Evolutionary conservation across 2,888 invertebrate genomes (phyloP), one percentile per base, ranked within the genome.

Genomic region (Alloplasta piceator): DNA sequence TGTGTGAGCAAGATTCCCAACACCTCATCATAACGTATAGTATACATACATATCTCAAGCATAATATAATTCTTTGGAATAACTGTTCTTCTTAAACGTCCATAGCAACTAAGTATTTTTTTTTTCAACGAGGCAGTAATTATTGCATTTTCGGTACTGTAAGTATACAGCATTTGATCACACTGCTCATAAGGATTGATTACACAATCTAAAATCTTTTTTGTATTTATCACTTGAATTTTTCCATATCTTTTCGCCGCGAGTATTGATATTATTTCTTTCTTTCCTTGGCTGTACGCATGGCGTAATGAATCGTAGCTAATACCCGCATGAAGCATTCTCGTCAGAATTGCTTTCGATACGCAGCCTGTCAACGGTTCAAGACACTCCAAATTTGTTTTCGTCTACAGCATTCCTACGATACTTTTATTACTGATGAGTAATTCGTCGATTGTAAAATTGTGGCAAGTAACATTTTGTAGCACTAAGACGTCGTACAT

Each of bases 401-500:
- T 14, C 1, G 10, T 26, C 50, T 71, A 26, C 6, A 71, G 39
- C 41, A 46, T 60, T 9, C 36, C 60, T 5, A 41, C 41, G 41
- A 14, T 48, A 14, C 16, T 71, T 43, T 71, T 48, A 9, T 71
- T 58, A 46, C 60, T 16, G 26, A 14, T 5, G 52, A 73, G 63
- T 52, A 63, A 10, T 73, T 63, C 56, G 7, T 55, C 73, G 16
- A 52, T 46, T 41, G 52, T 56, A n/a, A 73, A 63, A 61, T 73
- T 41, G 52, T 39, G 48, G 26, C 36, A 48, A 0, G 55, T 46
- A 7, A 52, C 73, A 36, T 64, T 64, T 14, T 73, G 73, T 39
- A 73, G 73, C 55, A 72, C 61, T 60, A 58, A 7, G 9, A 48
- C 52, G 61, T 71, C 60, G 38, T 50, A 60, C 71, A 60, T 71